Base-by-base conservation (phyloP, 1,140 invertebrate species). In the Diachasmimorpha longicaudata region DNA sequence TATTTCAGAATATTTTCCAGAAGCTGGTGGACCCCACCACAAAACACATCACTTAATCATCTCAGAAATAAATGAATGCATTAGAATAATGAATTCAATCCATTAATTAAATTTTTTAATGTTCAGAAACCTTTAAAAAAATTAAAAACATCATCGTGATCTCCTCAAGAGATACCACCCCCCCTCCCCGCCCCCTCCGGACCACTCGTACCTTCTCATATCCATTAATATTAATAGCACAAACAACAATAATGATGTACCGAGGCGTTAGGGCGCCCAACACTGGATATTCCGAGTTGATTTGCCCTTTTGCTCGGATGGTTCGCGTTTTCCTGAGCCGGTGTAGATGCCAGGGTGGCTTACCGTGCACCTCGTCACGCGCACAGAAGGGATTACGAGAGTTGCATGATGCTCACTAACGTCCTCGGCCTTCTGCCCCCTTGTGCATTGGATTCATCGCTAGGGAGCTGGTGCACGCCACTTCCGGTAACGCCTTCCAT, bases 161-260 rank as follows among this genome's bases (percentile, higher is more conserved):
- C n/a, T n/a, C n/a, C n/a, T n/a, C n/a, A n/a, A n/a, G n/a, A n/a
- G n/a, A n/a, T n/a, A n/a, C n/a, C n/a, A n/a, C n/a, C n/a, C n/a
- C n/a, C n/a, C n/a, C n/a, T n/a, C n/a, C n/a, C n/a, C n/a, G n/a
- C n/a, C n/a, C n/a, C n/a, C n/a, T n/a, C n/a, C n/a, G n/a, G n/a
- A n/a, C n/a, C n/a, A n/a, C n/a, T n/a, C n/a, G n/a, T 73, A 63
- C 78, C 79, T 75, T 80, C 81, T 46, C 10, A 79, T 78, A 77
- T 84, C 82, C 78, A 85, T 86, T 85, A 86, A 86, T 85, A 85
- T 85, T 85, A 86, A 84, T 81, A 80, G 82, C 83, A 80, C 63
- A 80, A 81, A 82, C 81, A 80, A 82, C 78, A 79, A 83, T 86
- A 86, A 86, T 85, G 81, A 81, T 77, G 80, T 79, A 80, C 58